Evolutionary conservation across 2,888 invertebrate genomes (phyloP), one percentile per base, ranked within the genome.

Genomic region (Xanthia icteritia): DNA sequence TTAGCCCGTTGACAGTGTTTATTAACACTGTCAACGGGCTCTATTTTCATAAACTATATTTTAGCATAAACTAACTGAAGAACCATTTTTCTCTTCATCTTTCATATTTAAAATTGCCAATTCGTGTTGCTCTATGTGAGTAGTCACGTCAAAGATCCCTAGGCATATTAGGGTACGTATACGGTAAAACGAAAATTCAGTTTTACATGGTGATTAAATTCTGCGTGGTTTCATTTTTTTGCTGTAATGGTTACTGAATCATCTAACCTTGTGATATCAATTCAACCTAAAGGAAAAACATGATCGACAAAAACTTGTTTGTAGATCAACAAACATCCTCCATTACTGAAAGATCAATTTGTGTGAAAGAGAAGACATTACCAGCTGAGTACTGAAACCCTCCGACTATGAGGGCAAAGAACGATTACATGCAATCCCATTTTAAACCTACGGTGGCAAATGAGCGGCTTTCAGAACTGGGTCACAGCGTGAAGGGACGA

Each of bases 401-500:
- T 87, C 88, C 84, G 87, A 90, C 86, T 91, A 88, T 89, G 89
- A 91, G 91, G 92, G 92, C 92, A 93, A 93, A 92, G 92, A 91
- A 92, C 92, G 93, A 95, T 94, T 94, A 94, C 92, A 94, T 93
- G 92, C 94, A 95, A 93, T 95, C 95, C 95, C 93, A 93, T 95
- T 96, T 94, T 94, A 93, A 94, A 94, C 93, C 95, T 92, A 92
- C 93, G 90, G 92, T 92, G 90, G 92, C 92, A 94, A 95, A 95
- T 94, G 94, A 95, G 94, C 93, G 94, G 92, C 92, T 94, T 92
- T 92, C 89, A 91, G 92, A 96, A 95, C 92, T 96, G 92, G 96
- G 96, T 96, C 96, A 95, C 92, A 93, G 92, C 92, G 92, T 92
- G 91, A 93, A 94, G 94, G 95, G 95, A 94, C 92, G 93, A 92